A percentile compares a stretch with the other conserved stretches of the same genome.
Evolutionary conservation across 2,888 invertebrate species (phyloP).

Genomic region (Drosophila antonietae): DNA sequence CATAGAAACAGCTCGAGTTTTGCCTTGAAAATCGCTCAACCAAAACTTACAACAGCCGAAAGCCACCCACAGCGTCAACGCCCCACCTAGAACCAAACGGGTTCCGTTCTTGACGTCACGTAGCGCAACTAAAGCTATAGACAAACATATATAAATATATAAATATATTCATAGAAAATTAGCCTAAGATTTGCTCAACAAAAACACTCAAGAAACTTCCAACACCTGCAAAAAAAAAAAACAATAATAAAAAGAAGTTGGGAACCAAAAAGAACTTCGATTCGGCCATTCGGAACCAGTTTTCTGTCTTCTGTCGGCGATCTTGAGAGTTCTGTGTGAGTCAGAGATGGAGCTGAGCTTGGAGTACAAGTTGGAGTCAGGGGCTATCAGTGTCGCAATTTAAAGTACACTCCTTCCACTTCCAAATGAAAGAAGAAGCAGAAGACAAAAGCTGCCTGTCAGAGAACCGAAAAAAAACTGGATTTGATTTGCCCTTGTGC

Average conservation of each 20-base stretch:
- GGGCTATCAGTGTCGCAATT: conserved; percentile 1
- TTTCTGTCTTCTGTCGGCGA: conserved; percentile 8
- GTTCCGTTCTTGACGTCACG: conserved; percentile 30
- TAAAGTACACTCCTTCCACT: background rate
- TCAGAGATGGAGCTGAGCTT: background rate
- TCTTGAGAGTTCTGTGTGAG: conserved; percentile 9
- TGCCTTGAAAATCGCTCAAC: conserved; percentile 27
- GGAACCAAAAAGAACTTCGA: background rate
- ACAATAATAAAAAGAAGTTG: background rate
- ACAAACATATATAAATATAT: background rate
- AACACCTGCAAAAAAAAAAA: conserved; percentile 18
- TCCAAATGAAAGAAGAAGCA: background rate
- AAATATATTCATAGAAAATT: conserved; percentile 3
- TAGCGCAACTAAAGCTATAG: conserved; percentile 1
- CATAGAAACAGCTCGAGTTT: conserved; percentile 6
- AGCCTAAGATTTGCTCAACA: conserved; percentile 11
- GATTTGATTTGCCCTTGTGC: conserved; percentile 7
- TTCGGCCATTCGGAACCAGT: conserved; percentile 26
- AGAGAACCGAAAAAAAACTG: conserved; percentile 1
- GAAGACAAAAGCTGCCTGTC: background rate
- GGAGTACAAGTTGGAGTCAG: background rate
- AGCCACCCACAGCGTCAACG: conserved; percentile 24
- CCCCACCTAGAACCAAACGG: conserved; percentile 21
- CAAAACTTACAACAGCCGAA: conserved; percentile 24
- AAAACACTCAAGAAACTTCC: conserved; percentile 11